Evolutionary conservation across 2,113 vertebrate species (phyloP), one percentile per base, ranked within the genome.

Genomic region (Prochilodus magdalenae): DNA sequence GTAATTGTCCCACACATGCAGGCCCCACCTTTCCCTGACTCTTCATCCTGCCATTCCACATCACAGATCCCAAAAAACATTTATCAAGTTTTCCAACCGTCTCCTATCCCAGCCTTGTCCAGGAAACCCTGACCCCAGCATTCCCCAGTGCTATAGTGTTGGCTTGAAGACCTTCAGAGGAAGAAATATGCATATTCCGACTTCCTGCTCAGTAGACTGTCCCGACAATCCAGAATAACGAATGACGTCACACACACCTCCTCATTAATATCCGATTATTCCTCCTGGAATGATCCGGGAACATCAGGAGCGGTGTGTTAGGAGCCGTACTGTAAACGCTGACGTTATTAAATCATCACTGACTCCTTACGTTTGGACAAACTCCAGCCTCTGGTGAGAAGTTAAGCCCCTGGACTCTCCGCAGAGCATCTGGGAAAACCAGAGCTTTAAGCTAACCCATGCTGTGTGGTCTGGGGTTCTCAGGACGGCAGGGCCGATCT

Each of bases 361-460:
- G 57, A n/a, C 26, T 60, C 22, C 24, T 24, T 24, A 60, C 1
- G 57, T 60, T 60, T n/a, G 22, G 36, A n/a, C 36, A 30, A 75
- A 59, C 69, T 27, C 57, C 57, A 60, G 55, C 27, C 7, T 4
- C 27, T 65, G 75, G 20, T 66, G 27, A 55, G 30, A n/a, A 36
- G 26, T 22, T 79, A 40, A 79, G 33, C 66, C 66, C 77, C 18
- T 47, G 60, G 24, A 27, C 36, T 65, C 29, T 27, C 36, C 27
- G 59, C 20, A 24, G 62, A 76, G 30, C 22, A 36, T 14, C 22
- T 67, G 26, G 72, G 51, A 74, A 74, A 74, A 30, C 24, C 72
- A 59, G 53, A 26, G 49, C 49, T 70, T 57, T 26, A 13, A 55
- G 24, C 27, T 67, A 51, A 71, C 22, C 16, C 6, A 10, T 12